Conservation (phyloP, 2,113 vertebrate genomes). For the Lepisosteus osseus region DNA sequence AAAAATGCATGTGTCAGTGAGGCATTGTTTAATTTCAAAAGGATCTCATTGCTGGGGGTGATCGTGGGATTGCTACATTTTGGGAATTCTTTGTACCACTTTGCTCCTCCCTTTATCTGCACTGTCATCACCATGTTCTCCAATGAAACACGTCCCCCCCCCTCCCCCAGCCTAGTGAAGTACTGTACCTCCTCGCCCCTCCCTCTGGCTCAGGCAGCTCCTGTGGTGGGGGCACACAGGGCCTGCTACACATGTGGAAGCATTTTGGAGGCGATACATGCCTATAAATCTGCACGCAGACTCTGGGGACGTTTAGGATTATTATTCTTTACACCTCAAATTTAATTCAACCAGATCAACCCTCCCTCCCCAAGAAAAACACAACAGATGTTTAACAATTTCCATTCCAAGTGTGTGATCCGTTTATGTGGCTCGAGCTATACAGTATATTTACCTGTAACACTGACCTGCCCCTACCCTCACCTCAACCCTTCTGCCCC, state of each 20-base stretch:
- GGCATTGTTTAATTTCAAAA: no score
- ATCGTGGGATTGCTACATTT: no score
- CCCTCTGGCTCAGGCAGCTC: background rate
- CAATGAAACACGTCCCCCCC: background rate
- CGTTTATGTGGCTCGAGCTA: no score
- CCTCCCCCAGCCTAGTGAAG: background rate
- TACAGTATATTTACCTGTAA: conserved; percentile 27
- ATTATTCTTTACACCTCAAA: conserved; percentile 10
- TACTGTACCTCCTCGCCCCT: background rate
- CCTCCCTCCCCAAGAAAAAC: background rate
- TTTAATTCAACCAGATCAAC: background rate
- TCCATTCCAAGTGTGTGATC: background rate
- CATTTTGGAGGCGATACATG: conserved; percentile 21
- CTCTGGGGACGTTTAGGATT: background rate
- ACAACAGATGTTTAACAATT: conserved; percentile 8
- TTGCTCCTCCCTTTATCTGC: no score
- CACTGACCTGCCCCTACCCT: no score
- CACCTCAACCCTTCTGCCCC: no score
- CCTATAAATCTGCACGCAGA: conserved; percentile 13
- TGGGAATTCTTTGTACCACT: no score
- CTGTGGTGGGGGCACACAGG: background rate
- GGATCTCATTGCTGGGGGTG: no score
- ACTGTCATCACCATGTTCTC: no score
- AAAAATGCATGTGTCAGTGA: no score
- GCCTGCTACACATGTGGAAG: conserved; percentile 23